Evolutionary conservation across 2,888 invertebrate species (phyloP).

Genomic region (Pachymerium ferrugineum): DNA sequence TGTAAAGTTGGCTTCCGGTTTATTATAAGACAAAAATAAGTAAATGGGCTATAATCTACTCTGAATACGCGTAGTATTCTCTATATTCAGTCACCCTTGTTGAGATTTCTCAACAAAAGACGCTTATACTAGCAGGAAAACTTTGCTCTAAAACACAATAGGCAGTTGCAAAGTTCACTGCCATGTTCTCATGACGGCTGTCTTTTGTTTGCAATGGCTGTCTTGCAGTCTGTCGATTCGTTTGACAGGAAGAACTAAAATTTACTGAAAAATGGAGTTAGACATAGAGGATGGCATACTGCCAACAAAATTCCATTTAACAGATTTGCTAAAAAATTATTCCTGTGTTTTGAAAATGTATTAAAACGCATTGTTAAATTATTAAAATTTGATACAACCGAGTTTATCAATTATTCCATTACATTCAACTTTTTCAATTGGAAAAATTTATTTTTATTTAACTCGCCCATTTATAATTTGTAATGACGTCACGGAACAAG

Average conservation of each 20-base stretch:
- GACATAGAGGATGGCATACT: not conserved
- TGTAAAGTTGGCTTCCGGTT: no score
- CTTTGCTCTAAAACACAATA: not conserved
- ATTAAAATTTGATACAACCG: no score
- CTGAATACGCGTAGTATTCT: no score
- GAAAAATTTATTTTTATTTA: not conserved
- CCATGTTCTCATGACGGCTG: conserved; percentile 7
- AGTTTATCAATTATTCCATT: not conserved
- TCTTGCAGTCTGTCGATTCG: not conserved
- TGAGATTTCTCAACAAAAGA: no score
- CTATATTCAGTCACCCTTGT: no score
- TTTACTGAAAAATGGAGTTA: not conserved
- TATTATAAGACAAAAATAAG: no score
- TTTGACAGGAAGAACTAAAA: not conserved
- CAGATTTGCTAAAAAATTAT: no score
- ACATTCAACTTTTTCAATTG: not conserved
- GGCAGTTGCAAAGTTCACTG: not conserved
- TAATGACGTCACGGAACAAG: conserved; percentile 2
- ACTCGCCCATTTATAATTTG: conserved; percentile 4
- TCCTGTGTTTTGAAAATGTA: no score
- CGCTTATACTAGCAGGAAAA: no score
- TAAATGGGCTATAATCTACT: no score
- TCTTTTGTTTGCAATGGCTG: conserved; percentile 24
- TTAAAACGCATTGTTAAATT: no score
- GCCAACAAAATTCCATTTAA: no score